A percentile compares a stretch with the other conserved stretches of the same genome.
Conservation (phyloP, 2,797 vertebrate species). For the Coregonus ussuriensis region DNA sequence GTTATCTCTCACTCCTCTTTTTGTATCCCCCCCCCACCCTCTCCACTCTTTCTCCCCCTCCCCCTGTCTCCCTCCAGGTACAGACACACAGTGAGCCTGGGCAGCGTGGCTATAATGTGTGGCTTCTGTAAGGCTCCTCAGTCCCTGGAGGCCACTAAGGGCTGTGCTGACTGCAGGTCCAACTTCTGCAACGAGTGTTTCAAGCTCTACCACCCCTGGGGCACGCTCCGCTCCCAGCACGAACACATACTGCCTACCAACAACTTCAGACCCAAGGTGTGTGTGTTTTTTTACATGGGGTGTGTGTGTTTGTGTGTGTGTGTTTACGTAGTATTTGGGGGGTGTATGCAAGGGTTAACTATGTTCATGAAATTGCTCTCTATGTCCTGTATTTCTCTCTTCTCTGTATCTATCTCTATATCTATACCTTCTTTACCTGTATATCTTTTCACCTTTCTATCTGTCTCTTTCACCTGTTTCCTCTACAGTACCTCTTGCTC, state of each 20-base stretch:
- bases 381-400: too few species aligned
- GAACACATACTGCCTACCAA: constrained; percentile 93
- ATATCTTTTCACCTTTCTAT: too few species aligned
- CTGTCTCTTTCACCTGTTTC: too few species aligned
- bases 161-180: constrained; percentile 93
- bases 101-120: constrained; percentile 88
- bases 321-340: background rate
- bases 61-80: constrained; percentile 62
- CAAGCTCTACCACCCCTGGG: constrained; percentile 98
- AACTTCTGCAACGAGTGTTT: constrained; percentile 98
- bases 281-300: background rate
- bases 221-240: constrained; percentile 93
- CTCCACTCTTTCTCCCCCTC: background rate
- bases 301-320: background rate
- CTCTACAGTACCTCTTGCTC: too few species aligned
- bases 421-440: background rate
- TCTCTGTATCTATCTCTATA: background rate
- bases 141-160: constrained; percentile 91
- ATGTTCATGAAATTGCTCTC: background rate
- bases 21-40: background rate
- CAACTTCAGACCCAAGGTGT: constrained; percentile 91
- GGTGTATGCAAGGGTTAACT: background rate
- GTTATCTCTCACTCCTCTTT: too few species aligned
- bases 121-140: constrained; percentile 92
- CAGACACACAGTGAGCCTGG: constrained; percentile 89